Evolutionary conservation across 1,140 invertebrate species (phyloP), one percentile per base, ranked within the genome.

Genomic region (Drosophila melanogaster): DNA sequence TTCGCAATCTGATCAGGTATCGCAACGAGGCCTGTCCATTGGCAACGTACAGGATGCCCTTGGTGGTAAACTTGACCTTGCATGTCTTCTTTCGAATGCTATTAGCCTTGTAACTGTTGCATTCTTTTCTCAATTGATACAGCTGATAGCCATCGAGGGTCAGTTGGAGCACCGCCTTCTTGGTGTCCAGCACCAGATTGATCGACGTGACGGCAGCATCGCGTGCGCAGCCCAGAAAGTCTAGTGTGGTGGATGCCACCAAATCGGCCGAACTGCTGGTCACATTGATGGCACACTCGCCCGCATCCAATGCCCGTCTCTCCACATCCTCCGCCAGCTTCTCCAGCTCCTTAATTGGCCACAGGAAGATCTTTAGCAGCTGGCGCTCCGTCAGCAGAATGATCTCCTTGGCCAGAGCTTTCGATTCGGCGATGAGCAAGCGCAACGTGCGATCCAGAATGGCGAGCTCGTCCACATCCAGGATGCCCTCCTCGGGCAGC

Each of bases 301-400:
- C 66, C 15, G 50, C 62, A 19, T 83, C 77, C 65, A 59, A 26
- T 3, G 77, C 76, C 12, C 57, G 60, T 2, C 22, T 26, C 22
- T 83, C 64, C 50, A 83, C 70, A 1, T 66, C 66, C 15, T 46
- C 12, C 2, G 75, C 76, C 15, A 65, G 37, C 30, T 58, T 14
- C 17, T 85, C 72, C 35, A 85, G 51, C 59, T 79, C 53, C 1
- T 62, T 50, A 2, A 62, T 15, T 1, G 81, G 81, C 15, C 77
- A 66, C 17, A 85, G n/a, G 40, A 85, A 66, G 19, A 84, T 85
- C 50, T 77, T 65, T 22, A 84, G 30, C 11, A 72, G 51, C 43
- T 83, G 76, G 24, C 59, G 66, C 59, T 79, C 58, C 11, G 79
- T 49, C 19, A 60, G 19, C 11, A 17, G 44, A 1, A 75, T 49